phyloP scores from a whole-genome alignment of 2,113 vertebrate species.

The Nipponia nippon region DNA sequence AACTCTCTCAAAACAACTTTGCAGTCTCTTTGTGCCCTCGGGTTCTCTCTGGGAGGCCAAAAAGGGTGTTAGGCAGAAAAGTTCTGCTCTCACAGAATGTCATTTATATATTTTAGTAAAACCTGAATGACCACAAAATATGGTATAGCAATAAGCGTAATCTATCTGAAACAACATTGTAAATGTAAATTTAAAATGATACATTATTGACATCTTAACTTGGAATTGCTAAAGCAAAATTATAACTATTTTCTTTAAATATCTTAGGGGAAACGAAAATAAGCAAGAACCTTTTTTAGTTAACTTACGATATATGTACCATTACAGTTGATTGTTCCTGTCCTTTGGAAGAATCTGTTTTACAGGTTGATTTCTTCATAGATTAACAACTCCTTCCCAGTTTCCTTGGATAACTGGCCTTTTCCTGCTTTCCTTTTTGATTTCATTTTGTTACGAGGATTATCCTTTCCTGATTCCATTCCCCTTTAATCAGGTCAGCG shows the following conservation, averaged over 20 bases:
- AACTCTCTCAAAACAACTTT: background rate
- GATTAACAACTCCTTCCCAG: background rate
- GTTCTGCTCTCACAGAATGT: background rate
- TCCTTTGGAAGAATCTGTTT: background rate
- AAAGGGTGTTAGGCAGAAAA: background rate
- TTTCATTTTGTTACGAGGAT: background rate
- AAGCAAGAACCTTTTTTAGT: background rate
- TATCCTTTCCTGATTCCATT: background rate
- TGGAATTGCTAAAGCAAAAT: background rate
- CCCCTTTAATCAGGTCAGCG: background rate
- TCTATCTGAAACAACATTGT: background rate
- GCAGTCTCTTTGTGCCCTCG: background rate
- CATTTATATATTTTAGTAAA: background rate
- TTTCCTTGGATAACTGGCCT: background rate
- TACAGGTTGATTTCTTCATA: background rate
- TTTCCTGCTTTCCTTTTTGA: background rate
- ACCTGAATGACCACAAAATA: background rate
- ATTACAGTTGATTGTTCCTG: background rate
- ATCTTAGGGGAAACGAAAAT: background rate
- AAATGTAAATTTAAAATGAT: background rate
- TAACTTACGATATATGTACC: background rate
- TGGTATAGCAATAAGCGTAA: background rate
- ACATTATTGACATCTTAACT: background rate
- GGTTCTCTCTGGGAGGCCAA: conserved; percentile 5
- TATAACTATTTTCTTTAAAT: background rate